phyloP scores from a whole-genome alignment of 2,888 invertebrate species.

The Tribolium freemani region DNA sequence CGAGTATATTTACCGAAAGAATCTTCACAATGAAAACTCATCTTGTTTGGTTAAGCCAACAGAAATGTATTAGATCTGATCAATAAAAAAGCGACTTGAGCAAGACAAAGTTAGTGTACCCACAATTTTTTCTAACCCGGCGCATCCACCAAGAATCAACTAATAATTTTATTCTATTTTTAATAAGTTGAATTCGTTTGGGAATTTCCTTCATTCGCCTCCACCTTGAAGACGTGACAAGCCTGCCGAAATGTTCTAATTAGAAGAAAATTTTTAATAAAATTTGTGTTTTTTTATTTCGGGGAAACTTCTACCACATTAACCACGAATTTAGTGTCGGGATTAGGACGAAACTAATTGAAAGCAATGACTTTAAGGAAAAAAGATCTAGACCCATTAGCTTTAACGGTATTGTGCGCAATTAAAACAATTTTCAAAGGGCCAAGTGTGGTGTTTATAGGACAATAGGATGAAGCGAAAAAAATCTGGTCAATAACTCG shows the following conservation, averaged over 20 bases:
- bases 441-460: slow-evolving; percentile 34
- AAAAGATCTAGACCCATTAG: slow-evolving; percentile 26
- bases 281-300: background rate
- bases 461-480: background rate
- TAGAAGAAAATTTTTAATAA: background rate
- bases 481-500: slow-evolving; percentile 22
- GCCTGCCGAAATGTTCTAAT: background rate
- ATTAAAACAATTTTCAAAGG: slow-evolving; percentile 33
- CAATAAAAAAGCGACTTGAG: background rate
- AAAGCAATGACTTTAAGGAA: slow-evolving; percentile 32
- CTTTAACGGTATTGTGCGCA: slow-evolving; percentile 10
- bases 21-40: background rate
- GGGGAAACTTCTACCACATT: slow-evolving; percentile 8
- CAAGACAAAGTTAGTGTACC: background rate
- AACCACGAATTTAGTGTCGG: slow-evolving; percentile 23
- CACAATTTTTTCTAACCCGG: background rate
- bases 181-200: background rate
- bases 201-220: background rate
- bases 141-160: background rate
- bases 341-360: slow-evolving; percentile 34
- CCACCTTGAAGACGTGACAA: background rate
- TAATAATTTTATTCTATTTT: background rate
- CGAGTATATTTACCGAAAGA: background rate
- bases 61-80: background rate
- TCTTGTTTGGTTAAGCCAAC: background rate